Evolutionary conservation across 2,888 invertebrate species (phyloP).

Genomic region (Pollenia labialis): DNA sequence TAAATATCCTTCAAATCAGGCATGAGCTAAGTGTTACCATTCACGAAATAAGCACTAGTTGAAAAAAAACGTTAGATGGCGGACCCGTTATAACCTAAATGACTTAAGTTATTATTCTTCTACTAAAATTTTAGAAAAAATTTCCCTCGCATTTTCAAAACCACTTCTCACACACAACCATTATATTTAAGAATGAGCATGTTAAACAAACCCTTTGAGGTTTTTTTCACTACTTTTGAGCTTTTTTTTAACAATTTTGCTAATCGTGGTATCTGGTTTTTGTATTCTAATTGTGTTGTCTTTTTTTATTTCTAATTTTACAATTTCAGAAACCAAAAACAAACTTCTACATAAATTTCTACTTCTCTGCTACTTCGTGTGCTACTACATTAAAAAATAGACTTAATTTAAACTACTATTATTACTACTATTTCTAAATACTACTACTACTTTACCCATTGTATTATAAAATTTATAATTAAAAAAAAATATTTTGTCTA

Average conservation of each 20-base stretch:
- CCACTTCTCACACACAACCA: conserved; percentile 53
- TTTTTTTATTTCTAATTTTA: conserved; percentile 75
- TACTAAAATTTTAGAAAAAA: background rate
- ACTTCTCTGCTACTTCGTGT: conserved; percentile 73
- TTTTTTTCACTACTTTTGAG: background rate
- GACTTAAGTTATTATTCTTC: background rate
- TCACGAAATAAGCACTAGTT: too few species aligned
- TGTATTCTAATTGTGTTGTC: conserved; percentile 62
- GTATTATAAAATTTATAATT: conserved; percentile 65
- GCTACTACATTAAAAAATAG: conserved; percentile 66
- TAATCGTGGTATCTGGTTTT: conserved; percentile 26
- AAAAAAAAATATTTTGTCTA: conserved; percentile 24
- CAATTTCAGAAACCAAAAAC: conserved; percentile 77
- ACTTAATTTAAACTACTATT: conserved; percentile 63
- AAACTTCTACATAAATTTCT: conserved; percentile 76
- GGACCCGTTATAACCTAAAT: too few species aligned
- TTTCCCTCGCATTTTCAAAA: background rate
- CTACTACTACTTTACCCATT: conserved; percentile 59
- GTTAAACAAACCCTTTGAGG: background rate
- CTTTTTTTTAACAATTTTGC: conserved; percentile 30
- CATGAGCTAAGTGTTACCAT: too few species aligned
- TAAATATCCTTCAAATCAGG: too few species aligned
- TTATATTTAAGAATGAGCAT: background rate
- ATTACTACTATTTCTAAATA: conserved; percentile 55
- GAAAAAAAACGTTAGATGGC: too few species aligned